Evolutionary conservation across 2,888 invertebrate species (phyloP).

Genomic region (Fragum sueziense): DNA sequence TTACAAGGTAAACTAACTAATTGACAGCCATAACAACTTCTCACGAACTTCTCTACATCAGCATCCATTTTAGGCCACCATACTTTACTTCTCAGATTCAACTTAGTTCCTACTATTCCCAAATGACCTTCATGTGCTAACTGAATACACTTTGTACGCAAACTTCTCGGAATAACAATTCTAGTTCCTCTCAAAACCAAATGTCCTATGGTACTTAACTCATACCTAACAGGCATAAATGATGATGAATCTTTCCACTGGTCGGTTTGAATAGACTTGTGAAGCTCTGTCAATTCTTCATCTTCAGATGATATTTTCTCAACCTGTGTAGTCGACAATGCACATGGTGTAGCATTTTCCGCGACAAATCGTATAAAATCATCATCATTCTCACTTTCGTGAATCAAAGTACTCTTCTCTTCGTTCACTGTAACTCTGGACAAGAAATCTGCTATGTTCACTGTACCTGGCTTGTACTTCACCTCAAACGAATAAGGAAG

Average conservation of each 20-base stretch:
- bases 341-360: background rate
- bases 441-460: conserved; percentile 8
- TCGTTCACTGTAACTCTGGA: background rate
- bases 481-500: background rate
- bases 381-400: background rate
- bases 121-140: conserved; percentile 20
- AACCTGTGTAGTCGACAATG: background rate
- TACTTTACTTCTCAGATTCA: conserved; percentile 39
- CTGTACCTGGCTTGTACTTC: no score
- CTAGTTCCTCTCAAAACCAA: conserved; percentile 11
- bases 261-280: background rate
- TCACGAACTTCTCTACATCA: conserved; percentile 47
- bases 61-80: conserved; percentile 52
- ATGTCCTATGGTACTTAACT: conserved; percentile 14
- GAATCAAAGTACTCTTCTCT: background rate
- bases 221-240: background rate
- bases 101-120: conserved; percentile 2
- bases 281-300: conserved; percentile 25
- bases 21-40: conserved; percentile 51
- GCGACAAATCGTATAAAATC: conserved; percentile 3
- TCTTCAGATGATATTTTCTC: conserved; percentile 14
- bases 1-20: conserved; percentile 16
- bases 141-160: background rate
- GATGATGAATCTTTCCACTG: background rate
- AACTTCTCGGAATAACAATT: background rate